Conservation (phyloP, 2,113 vertebrate genomes). For the Raja brachyura region DNA sequence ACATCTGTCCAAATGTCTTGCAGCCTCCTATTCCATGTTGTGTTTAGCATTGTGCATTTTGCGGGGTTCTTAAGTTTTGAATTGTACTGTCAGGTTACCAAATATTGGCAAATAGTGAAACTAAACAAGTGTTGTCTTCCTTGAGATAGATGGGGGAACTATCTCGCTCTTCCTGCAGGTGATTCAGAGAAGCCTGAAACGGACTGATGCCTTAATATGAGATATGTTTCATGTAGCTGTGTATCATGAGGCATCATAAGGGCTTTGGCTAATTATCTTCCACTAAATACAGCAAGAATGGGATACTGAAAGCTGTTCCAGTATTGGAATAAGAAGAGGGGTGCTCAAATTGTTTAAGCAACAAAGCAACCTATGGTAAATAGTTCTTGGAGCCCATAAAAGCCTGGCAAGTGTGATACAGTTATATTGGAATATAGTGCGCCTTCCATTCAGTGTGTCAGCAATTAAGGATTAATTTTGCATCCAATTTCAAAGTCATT, state of each 20-base stretch:
- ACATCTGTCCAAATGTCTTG: too few species aligned
- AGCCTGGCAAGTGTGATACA: neutral
- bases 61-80: neutral
- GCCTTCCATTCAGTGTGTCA: neutral
- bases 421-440: neutral
- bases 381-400: neutral
- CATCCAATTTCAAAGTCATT: neutral
- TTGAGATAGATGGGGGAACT: neutral
- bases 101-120: neutral
- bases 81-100: neutral
- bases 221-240: neutral
- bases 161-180: neutral
- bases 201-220: neutral
- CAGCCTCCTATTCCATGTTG: neutral
- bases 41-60: neutral
- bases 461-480: neutral
- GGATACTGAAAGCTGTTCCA: neutral
- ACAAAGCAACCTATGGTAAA: neutral
- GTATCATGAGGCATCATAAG: neutral
- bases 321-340: neutral
- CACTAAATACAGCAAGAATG: neutral
- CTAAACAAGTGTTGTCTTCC: neutral
- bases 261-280: neutral
- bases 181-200: too few species aligned
- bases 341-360: neutral